Conservation (phyloP, 2,113 vertebrate genomes). For the Hypanus sabinus region DNA sequence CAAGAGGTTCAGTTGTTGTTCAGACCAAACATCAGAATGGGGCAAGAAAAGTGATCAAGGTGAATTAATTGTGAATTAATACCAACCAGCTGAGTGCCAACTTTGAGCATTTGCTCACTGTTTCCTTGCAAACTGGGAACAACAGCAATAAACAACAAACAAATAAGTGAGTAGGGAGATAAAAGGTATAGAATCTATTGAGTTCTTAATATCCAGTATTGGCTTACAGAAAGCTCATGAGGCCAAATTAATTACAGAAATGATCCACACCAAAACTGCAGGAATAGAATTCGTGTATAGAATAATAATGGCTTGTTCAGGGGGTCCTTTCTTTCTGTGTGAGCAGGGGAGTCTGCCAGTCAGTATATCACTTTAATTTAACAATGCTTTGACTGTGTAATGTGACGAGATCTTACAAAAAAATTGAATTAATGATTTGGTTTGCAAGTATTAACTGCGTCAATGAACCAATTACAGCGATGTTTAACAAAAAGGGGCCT, state of each 20-base stretch:
- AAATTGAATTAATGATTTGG: slow-evolving; percentile 4
- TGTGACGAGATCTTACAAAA: neutral
- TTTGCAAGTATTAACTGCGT: neutral
- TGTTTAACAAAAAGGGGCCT: slow-evolving; percentile 14
- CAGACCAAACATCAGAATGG: too few species aligned
- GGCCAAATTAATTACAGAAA: neutral
- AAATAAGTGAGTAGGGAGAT: neutral
- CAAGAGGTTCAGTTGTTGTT: too few species aligned
- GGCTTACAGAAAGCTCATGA: neutral
- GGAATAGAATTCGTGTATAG: neutral
- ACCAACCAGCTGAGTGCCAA: neutral
- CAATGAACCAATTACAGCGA: slow-evolving; percentile 26
- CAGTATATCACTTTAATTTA: neutral
- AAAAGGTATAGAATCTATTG: neutral
- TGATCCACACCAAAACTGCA: neutral
- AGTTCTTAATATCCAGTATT: neutral
- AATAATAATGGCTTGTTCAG: neutral
- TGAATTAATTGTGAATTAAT: neutral
- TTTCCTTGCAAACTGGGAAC: neutral
- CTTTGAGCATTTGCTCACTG: neutral
- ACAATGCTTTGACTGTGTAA: neutral
- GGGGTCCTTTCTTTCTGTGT: neutral
- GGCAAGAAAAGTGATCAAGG: too few species aligned
- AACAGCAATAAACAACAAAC: neutral
- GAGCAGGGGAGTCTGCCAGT: neutral